phyloP scores from a whole-genome alignment of 23 tunicate genomes.

The Clavelina lepadiformis region DNA sequence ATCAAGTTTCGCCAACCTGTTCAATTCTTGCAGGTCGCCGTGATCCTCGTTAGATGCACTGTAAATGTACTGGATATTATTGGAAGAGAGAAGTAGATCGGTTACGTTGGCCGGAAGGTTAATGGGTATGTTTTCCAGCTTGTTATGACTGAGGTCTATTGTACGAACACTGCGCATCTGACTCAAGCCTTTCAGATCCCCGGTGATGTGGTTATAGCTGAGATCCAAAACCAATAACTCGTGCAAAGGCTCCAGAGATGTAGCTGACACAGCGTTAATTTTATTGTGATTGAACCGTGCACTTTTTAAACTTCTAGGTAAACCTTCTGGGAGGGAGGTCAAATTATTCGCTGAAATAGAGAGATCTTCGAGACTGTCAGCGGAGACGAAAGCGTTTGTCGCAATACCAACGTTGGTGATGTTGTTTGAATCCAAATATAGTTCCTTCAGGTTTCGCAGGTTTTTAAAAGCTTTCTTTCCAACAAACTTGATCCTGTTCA shows the following conservation, averaged over 20 bases:
- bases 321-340: slow-evolving; percentile 24
- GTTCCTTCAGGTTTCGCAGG: slow-evolving; percentile 19
- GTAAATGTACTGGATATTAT: slow-evolving; percentile 44
- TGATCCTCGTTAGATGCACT: not conserved
- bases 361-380: slow-evolving; percentile 17
- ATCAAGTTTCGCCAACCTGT: slow-evolving; percentile 29
- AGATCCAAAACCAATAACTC: slow-evolving; percentile 30
- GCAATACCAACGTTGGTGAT: slow-evolving; percentile 34
- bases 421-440: slow-evolving; percentile 48
- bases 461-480: slow-evolving; percentile 28
- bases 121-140: slow-evolving; percentile 29
- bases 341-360: slow-evolving; percentile 23
- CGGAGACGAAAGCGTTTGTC: slow-evolving; percentile 10
- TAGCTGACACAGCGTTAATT: slow-evolving; percentile 1
- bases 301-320: slow-evolving; percentile 29
- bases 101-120: slow-evolving; percentile 39
- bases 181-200: not conserved
- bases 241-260: slow-evolving; percentile 1
- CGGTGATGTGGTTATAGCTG: slow-evolving; percentile 25
- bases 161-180: slow-evolving; percentile 7
- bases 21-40: slow-evolving; percentile 27
- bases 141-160: slow-evolving; percentile 39
- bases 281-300: slow-evolving; percentile 24
- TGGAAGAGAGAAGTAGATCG: slow-evolving; percentile 26
- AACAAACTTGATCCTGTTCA: slow-evolving; percentile 42